These are phyloP conservation scores for Seriola aureovittata DNA, from an alignment of 2,113 vertebrate genomes.

Conservation along the genomic window DNA sequence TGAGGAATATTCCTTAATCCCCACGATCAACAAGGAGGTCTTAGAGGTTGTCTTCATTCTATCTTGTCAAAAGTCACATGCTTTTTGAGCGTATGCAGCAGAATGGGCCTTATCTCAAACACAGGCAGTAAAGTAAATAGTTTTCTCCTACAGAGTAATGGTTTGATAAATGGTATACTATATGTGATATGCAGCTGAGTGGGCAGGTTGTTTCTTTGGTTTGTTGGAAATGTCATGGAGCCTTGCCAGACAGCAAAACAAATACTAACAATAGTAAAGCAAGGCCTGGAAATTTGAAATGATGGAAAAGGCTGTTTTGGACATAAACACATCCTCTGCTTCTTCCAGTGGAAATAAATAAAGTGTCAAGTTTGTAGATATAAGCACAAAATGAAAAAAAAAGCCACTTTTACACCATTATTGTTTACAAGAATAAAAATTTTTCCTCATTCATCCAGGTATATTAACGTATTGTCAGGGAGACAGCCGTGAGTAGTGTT, in stretches of 20 bases:
- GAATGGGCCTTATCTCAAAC: conserved; percentile 10
- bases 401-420: background rate
- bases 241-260: background rate
- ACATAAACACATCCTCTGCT: background rate
- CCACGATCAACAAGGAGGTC: conserved; percentile 49
- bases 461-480: conserved; percentile 7
- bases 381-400: background rate
- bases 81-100: conserved; percentile 33
- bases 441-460: background rate
- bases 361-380: background rate
- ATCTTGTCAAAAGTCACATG: conserved; percentile 43
- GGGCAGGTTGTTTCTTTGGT: conserved; percentile 21
- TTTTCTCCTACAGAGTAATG: background rate
- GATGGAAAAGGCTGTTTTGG: background rate
- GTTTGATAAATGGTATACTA: conserved; percentile 31
- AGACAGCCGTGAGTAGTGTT: conserved; percentile 21
- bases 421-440: background rate
- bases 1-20: conserved; percentile 70
- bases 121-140: background rate
- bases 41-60: conserved; percentile 44
- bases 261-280: background rate
- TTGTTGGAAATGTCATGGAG: conserved; percentile 33
- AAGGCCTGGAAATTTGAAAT: background rate
- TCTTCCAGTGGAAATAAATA: background rate
- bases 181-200: background rate